phyloP scores from a whole-genome alignment of 1,140 invertebrate species.

The Bombus polaris region DNA sequence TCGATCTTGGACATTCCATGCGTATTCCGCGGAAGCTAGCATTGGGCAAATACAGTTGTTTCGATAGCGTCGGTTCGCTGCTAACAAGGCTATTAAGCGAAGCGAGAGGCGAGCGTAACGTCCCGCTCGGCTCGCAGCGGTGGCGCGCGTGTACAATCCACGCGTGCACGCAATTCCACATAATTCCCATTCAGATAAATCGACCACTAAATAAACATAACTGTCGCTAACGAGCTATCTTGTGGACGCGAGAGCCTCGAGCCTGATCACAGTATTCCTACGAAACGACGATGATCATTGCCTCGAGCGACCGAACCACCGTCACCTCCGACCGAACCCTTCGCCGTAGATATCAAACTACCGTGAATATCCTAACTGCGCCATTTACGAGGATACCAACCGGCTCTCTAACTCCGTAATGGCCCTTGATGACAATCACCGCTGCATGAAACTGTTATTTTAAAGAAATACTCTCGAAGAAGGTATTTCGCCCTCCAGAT shows the following conservation, averaged over 20 bases:
- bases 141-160: neutral
- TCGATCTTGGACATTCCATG: neutral
- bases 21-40: neutral
- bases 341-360: conserved; percentile 12
- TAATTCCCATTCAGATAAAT: conserved; percentile 43
- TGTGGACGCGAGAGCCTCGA: neutral
- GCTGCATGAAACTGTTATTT: conserved; percentile 45
- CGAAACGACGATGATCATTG: neutral
- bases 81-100: conserved; percentile 42
- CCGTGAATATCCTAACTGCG: conserved; percentile 35
- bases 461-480: neutral
- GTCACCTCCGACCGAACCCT: neutral
- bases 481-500: neutral
- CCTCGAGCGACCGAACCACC: neutral
- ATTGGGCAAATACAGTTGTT: conserved; percentile 27
- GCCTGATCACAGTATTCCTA: conserved; percentile 15
- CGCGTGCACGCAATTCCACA: conserved; percentile 8
- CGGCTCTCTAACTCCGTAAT: conserved; percentile 62
- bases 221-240: conserved; percentile 21
- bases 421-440: conserved; percentile 44
- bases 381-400: conserved; percentile 17
- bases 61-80: conserved; percentile 14
- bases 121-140: neutral
- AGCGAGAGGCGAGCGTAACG: neutral
- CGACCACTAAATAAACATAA: conserved; percentile 48